Evolutionary conservation across 1,140 invertebrate species (phyloP).

Genomic region (Caenorhabditis tropicalis): DNA sequence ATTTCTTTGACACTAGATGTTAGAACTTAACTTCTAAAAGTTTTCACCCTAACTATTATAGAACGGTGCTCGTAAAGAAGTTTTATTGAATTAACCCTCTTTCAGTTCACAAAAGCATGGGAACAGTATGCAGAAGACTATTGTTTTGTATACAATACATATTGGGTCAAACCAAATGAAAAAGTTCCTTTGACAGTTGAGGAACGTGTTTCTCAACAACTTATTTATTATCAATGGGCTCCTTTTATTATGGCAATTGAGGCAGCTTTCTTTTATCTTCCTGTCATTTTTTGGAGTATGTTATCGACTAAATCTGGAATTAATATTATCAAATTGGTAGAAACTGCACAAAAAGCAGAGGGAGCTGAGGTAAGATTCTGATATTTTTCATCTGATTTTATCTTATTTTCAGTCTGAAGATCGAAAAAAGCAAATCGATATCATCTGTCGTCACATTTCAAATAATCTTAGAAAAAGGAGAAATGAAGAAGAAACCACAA

Average conservation of each 20-base stretch:
- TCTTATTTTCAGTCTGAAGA: slow-evolving; percentile 58
- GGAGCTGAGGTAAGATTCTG: slow-evolving; percentile 51
- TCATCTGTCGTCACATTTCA: slow-evolving; percentile 28
- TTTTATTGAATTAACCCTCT: no score
- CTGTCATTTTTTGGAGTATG: slow-evolving; percentile 73
- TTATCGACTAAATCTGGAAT: slow-evolving; percentile 62
- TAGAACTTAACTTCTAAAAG: no score
- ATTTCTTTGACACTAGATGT: no score
- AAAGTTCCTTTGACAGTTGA: slow-evolving; percentile 59
- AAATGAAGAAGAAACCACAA: slow-evolving; percentile 15
- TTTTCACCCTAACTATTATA: no score
- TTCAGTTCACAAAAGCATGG: slow-evolving; percentile 73
- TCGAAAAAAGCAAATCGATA: slow-evolving; percentile 22
- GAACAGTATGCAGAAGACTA: slow-evolving; percentile 72
- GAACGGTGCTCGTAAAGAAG: no score
- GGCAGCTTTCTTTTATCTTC: slow-evolving; percentile 76
- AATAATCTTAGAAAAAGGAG: slow-evolving; percentile 9
- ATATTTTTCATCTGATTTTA: slow-evolving; percentile 72
- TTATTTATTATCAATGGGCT: slow-evolving; percentile 75
- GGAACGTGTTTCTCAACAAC: slow-evolving; percentile 63
- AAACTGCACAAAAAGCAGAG: slow-evolving; percentile 62
- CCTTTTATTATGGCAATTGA: slow-evolving; percentile 73
- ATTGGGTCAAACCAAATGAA: slow-evolving; percentile 68
- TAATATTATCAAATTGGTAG: slow-evolving; percentile 64
- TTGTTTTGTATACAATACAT: slow-evolving; percentile 72